A percentile compares a stretch with the other conserved stretches of the same genome.
Evolutionary conservation across 2,113 vertebrate genomes (phyloP).

Genomic region (rabbit (Oryctolagus cuniculus)): mOryCun1.1 NC_091433.1:191596501-191597000

Average conservation of each 20-base stretch:
- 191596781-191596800: too few species aligned
- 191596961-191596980: too few species aligned
- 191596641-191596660: neutral
- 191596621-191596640: neutral
- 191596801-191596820: too few species aligned
- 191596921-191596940: too few species aligned
- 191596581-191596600: neutral
- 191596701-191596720: neutral
- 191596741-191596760: neutral
- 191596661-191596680: conserved; percentile 4
- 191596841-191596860: too few species aligned
- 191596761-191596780: too few species aligned
- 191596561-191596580: neutral
- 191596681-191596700: conserved; percentile 7
- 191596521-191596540: neutral
- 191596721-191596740: neutral
- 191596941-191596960: too few species aligned
- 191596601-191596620: neutral
- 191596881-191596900: too few species aligned
- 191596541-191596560: neutral
- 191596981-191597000: too few species aligned
- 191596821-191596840: too few species aligned
- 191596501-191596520: neutral
- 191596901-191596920: too few species aligned
- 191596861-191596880: too few species aligned